A percentile compares a stretch with the other conserved stretches of the same genome.
Evolutionary conservation across 2,888 invertebrate species (phyloP).

Genomic region (Strigamia crassipes): DNA sequence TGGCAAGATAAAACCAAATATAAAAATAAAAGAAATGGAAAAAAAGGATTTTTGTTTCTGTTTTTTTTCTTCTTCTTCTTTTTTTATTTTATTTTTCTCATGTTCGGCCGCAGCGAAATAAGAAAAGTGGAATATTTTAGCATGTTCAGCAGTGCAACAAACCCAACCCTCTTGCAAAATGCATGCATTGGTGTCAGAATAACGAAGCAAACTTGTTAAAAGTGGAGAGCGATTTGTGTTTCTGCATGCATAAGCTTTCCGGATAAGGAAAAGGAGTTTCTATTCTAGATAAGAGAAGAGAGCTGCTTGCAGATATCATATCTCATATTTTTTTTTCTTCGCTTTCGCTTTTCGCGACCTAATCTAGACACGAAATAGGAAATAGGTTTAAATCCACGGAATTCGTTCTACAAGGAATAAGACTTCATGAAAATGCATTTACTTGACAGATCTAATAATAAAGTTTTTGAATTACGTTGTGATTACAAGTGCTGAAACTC

Average conservation of each 20-base stretch:
- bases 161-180: background rate
- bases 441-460: background rate
- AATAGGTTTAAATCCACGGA: background rate
- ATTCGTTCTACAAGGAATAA: slow-evolving; percentile 11
- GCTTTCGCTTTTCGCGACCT: slow-evolving; percentile 4
- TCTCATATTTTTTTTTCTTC: slow-evolving; percentile 14
- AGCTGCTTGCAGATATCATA: slow-evolving; percentile 35
- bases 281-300: slow-evolving; percentile 29
- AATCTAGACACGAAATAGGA: slow-evolving; percentile 13
- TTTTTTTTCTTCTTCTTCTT: no score
- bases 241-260: slow-evolving; percentile 40
- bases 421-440: slow-evolving; percentile 7
- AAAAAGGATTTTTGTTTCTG: background rate
- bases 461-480: background rate
- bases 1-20: slow-evolving; percentile 22
- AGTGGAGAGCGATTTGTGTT: slow-evolving; percentile 37
- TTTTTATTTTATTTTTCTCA: background rate
- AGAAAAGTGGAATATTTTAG: slow-evolving; percentile 6
- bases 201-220: slow-evolving; percentile 37
- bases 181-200: slow-evolving; percentile 16
- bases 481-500: background rate
- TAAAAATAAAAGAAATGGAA: background rate
- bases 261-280: slow-evolving; percentile 42
- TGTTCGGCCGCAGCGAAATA: background rate
- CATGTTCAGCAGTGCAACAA: background rate